Conservation (phyloP, 2,113 vertebrate genomes). For the Verasper variegatus region DNA sequence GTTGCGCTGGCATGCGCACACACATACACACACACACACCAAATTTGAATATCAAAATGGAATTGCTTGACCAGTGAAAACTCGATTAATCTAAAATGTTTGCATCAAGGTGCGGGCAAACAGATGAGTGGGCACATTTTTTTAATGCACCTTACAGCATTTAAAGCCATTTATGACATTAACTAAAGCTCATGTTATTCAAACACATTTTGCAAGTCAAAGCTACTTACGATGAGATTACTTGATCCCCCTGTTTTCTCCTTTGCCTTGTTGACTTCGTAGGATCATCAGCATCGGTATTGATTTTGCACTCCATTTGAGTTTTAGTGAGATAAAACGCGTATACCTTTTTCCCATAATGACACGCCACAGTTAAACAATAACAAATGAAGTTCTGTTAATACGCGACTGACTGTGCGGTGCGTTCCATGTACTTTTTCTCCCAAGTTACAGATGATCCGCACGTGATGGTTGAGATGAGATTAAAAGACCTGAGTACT, state of each 20-base stretch:
- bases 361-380: conserved; percentile 11
- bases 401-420: conserved; percentile 5
- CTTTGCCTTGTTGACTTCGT: conserved; percentile 57
- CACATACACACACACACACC: conserved; percentile 31
- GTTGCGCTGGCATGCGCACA: conserved; percentile 28
- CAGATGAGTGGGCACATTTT: conserved; percentile 74
- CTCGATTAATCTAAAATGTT: conserved; percentile 76
- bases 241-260: conserved; percentile 52
- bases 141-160: conserved; percentile 76
- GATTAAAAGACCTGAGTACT: conserved; percentile 2
- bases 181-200: conserved; percentile 80
- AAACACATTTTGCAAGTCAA: conserved; percentile 76
- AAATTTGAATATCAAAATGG: conserved; percentile 83
- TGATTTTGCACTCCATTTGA: conserved; percentile 73
- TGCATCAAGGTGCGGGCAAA: conserved; percentile 77
- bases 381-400: conserved; percentile 26
- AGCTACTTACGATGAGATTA: conserved; percentile 71
- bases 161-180: conserved; percentile 81
- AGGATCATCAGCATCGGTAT: conserved; percentile 71
- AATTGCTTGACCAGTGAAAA: conserved; percentile 78
- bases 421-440: conserved; percentile 24
- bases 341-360: conserved; percentile 15
- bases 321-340: conserved; percentile 52
- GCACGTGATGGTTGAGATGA: conserved; percentile 2
- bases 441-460: background rate